Base-by-base conservation (phyloP, 2,113 vertebrate species). In the Pachycephala philippinensis region DNA sequence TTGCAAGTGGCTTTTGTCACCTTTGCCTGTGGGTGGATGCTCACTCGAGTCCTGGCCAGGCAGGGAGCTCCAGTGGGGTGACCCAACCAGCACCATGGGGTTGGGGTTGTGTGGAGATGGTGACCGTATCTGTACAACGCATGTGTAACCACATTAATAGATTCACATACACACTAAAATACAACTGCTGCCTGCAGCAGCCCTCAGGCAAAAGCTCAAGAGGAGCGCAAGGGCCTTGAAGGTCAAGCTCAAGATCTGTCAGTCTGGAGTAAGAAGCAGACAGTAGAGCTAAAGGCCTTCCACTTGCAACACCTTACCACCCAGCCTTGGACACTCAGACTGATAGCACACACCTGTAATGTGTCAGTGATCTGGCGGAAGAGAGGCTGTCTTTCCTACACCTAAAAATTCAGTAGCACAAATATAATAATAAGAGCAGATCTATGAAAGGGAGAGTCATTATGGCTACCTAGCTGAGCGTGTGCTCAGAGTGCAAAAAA, bases 141-240 rank as follows among this genome's bases (percentile, higher is more conserved):
- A 0, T 37, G 47, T 63, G 71, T 37, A 77, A 37, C 8, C 28
- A 47, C 68, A 44, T 70, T 56, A 83, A 66, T 60, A 86, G 68
- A 75, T 44, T 86, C 75, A 68, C 40, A 53, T 15, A 31, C 47
- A 28, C 17, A 76, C 79, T 47, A 12, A 81, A 71, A 28, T 71
- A 93, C 76, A 89, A 40, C 44, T 49, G 60, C 79, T 90, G 85
- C 85, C 60, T 11, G 0, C 56, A 90, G 90, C 87, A 93, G 39
- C 78, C 93, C 79, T 91, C 79, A 68, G 79, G 92, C 79, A 81
- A 80, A 90, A 94, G 49, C 92, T 82, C 75, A 54, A 70, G 74
- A 95, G 60, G 54, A 84, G 68, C 1, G 0, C 47, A 47, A 89
- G 35, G 50, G 27, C 35, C 90, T 86, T 70, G 59, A 91, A 91